These are phyloP conservation scores for Naso thynnoides DNA, from an alignment of 2,797 vertebrate species.

Conservation along the genomic window DNA sequence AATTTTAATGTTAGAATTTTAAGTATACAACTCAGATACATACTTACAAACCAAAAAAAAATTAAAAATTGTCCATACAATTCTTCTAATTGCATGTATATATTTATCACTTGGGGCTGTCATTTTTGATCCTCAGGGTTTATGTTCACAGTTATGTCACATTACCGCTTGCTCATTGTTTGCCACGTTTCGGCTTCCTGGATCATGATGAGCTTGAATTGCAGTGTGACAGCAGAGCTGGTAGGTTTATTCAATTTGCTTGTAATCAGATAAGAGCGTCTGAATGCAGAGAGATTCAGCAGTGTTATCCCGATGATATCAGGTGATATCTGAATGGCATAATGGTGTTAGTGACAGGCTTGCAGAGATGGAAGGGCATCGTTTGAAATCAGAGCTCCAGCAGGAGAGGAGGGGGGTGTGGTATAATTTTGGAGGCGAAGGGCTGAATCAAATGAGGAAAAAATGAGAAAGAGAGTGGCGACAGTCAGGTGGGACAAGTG, in stretches of 20 bases:
- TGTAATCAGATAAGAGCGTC: conserved; percentile 64
- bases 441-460: conserved; percentile 11
- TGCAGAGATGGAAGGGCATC: conserved; percentile 34
- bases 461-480: background rate
- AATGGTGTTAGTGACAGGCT: conserved; percentile 51
- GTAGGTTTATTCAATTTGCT: conserved; percentile 62
- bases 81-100: no score
- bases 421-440: background rate
- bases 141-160: no score
- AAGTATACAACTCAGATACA: no score
- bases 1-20: background rate
- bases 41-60: background rate
- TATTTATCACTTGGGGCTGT: no score
- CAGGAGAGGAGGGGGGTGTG: background rate
- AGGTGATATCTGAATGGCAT: conserved; percentile 56
- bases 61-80: background rate
- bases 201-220: conserved; percentile 38
- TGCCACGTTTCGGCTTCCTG: conserved; percentile 29
- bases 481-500: conserved; percentile 33
- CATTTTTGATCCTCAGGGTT: no score
- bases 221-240: conserved; percentile 34
- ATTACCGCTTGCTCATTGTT: conserved; percentile 7
- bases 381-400: conserved; percentile 47
- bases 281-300: conserved; percentile 41
- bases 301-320: conserved; percentile 52